A percentile compares a stretch with the other conserved stretches of the same genome.
phyloP scores from a whole-genome alignment of 1,140 invertebrate genomes.

The Belonocnema kinseyi region DNA sequence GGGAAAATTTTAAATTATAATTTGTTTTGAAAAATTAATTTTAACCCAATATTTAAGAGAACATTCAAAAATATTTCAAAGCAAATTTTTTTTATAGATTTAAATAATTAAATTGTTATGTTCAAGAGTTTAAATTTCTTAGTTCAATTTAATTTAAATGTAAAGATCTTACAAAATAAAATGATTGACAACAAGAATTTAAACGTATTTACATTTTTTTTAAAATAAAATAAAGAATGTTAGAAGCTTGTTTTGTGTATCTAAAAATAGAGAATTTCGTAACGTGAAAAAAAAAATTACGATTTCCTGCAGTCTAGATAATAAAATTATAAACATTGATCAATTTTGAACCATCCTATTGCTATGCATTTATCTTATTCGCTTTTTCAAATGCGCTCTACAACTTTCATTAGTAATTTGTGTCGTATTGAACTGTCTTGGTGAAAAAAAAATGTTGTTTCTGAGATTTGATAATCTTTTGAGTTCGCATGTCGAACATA shows the following conservation, averaged over 20 bases:
- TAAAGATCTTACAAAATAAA: too few relatives aligned
- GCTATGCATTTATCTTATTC: constrained; percentile 1
- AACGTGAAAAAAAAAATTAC: neutral
- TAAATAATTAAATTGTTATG: too few relatives aligned
- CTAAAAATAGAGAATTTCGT: neutral
- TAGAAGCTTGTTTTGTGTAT: neutral
- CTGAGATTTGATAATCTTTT: neutral
- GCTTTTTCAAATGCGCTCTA: constrained; percentile 21
- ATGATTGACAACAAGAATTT: too few relatives aligned
- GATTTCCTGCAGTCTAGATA: neutral
- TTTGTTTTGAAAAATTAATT: too few relatives aligned
- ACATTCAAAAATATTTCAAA: too few relatives aligned
- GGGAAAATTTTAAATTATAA: too few relatives aligned
- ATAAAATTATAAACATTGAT: neutral
- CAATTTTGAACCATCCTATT: constrained; percentile 8
- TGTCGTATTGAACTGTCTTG: neutral
- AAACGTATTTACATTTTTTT: too few relatives aligned
- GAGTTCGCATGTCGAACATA: constrained; percentile 1
- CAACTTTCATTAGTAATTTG: constrained; percentile 13
- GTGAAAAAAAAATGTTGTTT: neutral
- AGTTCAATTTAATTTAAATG: too few relatives aligned
- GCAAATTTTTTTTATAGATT: too few relatives aligned
- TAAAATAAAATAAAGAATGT: too few relatives aligned
- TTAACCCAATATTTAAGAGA: too few relatives aligned
- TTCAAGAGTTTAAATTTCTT: too few relatives aligned